Conservation (phyloP, 2,797 vertebrate species). For the Luscinia luscinia region DNA sequence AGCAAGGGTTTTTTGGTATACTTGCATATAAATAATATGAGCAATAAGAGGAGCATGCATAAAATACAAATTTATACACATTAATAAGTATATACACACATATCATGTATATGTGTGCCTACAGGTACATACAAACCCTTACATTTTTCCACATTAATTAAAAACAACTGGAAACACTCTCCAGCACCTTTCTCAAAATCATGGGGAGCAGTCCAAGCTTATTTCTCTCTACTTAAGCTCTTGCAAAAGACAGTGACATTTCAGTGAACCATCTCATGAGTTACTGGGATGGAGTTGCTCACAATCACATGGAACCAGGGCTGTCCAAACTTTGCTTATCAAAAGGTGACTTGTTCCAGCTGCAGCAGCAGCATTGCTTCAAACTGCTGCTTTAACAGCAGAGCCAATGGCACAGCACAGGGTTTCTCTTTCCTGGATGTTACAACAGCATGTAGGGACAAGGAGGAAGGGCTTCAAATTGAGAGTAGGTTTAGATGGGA, state of each 20-base stretch:
- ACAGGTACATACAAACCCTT: not conserved
- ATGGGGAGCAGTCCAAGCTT: not conserved
- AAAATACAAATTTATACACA: not conserved
- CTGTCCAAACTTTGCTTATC: not conserved
- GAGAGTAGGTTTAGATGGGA: no score
- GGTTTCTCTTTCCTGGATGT: not conserved
- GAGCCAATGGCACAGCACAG: not conserved
- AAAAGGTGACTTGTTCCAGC: not conserved
- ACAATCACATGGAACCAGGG: not conserved
- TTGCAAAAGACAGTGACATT: not conserved
- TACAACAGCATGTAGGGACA: no score
- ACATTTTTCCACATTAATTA: not conserved
- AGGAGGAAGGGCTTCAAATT: no score
- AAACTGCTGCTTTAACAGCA: not conserved
- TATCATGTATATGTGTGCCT: fast-evolving
- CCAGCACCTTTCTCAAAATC: not conserved
- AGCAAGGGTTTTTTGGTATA: fast-evolving
- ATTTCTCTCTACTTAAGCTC: not conserved
- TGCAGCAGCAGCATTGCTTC: not conserved
- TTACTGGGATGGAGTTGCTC: not conserved
- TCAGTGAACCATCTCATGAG: fast-evolving
- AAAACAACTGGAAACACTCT: not conserved
- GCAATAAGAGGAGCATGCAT: not conserved
- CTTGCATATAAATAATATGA: no score
- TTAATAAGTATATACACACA: not conserved